Evolutionary conservation across 2,797 vertebrate genomes (phyloP).

Genomic region (Falco rusticolus): DNA sequence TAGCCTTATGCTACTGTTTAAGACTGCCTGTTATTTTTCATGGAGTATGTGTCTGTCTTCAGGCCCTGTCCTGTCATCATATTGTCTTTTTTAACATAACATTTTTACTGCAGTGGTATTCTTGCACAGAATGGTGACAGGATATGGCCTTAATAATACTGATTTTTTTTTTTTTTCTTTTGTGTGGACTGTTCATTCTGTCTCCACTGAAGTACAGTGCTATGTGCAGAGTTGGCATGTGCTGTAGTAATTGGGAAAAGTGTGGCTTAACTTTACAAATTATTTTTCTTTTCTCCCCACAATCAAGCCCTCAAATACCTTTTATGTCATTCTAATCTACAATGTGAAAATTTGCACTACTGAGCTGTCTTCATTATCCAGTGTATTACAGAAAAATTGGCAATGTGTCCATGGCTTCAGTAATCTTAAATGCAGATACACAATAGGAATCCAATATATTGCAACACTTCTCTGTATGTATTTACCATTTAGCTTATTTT

Average conservation of each 20-base stretch:
- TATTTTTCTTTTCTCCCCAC: background rate
- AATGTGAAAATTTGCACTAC: constrained; percentile 80
- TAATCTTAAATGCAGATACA: background rate
- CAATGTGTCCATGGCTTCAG: background rate
- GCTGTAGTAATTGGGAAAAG: constrained; percentile 30
- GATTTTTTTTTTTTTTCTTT: background rate
- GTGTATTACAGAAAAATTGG: constrained; percentile 50
- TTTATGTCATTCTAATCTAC: constrained; percentile 44
- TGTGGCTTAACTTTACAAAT: constrained; percentile 26
- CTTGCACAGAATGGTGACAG: constrained; percentile 64
- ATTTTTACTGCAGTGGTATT: constrained; percentile 62
- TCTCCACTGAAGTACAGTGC: constrained; percentile 57
- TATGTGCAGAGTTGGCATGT: constrained; percentile 62
- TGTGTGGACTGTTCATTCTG: constrained; percentile 52
- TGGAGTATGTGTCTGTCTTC: constrained; percentile 42
- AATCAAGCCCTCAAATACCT: constrained; percentile 39
- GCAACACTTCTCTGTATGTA: constrained; percentile 35
- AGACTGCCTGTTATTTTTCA: constrained; percentile 58
- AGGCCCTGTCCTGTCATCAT: constrained; percentile 57
- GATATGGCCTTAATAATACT: constrained; percentile 44
- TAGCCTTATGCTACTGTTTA: constrained; percentile 59
- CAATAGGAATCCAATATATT: background rate
- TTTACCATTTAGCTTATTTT: constrained; percentile 42
- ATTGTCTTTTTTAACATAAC: constrained; percentile 65
- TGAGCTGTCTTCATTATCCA: constrained; percentile 60